Conservation (phyloP, 2,797 vertebrate genomes). For the Lepus oiostolus region DNA sequence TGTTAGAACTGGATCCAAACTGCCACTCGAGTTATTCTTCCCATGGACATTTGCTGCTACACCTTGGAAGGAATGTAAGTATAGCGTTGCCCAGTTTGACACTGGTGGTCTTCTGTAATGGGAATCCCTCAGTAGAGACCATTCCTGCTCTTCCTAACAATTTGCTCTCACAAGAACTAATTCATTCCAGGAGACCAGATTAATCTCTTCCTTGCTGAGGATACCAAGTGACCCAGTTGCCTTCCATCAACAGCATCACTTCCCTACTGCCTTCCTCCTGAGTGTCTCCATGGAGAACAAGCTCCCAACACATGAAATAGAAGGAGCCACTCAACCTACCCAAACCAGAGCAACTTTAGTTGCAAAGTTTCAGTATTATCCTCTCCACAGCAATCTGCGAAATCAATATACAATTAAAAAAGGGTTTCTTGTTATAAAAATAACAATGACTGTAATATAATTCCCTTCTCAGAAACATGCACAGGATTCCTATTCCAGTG, state of each 20-base stretch:
- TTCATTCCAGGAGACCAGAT: too few relatives aligned
- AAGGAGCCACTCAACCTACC: too few relatives aligned
- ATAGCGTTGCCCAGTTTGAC: rapidly evolving
- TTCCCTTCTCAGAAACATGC: neutral
- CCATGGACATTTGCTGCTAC: neutral
- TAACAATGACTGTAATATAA: neutral
- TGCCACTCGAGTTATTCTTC: neutral
- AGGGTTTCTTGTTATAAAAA: neutral
- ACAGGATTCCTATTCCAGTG: neutral
- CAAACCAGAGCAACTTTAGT: too few relatives aligned
- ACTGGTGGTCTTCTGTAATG: neutral
- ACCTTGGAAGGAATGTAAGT: neutral
- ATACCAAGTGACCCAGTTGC: too few relatives aligned
- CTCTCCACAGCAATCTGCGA: neutral
- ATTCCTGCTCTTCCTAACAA: too few relatives aligned
- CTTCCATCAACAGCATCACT: too few relatives aligned
- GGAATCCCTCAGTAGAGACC: neutral
- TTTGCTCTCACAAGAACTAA: too few relatives aligned
- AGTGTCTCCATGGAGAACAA: too few relatives aligned
- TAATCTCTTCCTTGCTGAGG: too few relatives aligned
- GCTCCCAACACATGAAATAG: too few relatives aligned
- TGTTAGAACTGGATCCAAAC: rapidly evolving
- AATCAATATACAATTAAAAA: neutral
- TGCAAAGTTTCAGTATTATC: neutral
- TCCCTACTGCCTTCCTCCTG: too few relatives aligned